phyloP scores from a whole-genome alignment of 2,113 vertebrate genomes.

The Eolophus roseicapilla region DNA sequence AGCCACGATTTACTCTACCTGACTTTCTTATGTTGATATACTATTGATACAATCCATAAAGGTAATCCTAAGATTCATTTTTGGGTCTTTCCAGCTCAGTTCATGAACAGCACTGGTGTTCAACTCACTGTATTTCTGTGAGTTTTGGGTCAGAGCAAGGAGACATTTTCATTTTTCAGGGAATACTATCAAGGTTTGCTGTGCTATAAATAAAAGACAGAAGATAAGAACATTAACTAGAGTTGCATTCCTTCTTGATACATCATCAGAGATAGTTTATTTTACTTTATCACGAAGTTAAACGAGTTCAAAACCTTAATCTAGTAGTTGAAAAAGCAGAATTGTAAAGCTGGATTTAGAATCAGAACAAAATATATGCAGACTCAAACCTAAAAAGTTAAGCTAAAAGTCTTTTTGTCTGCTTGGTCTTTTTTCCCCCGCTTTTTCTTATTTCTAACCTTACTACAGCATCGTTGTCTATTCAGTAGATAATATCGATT shows the following conservation, averaged over 20 bases:
- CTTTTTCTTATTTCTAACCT: not conserved
- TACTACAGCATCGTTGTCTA: not conserved
- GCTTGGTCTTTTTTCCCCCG: not conserved
- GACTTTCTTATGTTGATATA: conserved; percentile 34
- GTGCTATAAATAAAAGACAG: conserved; percentile 13
- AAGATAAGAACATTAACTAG: not conserved
- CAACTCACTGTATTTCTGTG: conserved; percentile 33
- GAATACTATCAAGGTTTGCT: conserved; percentile 43
- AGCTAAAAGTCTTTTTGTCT: not conserved
- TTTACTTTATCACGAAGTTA: not conserved
- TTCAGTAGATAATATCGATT: not conserved
- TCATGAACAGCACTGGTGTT: not conserved
- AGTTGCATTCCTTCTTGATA: conserved; percentile 26
- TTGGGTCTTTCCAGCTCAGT: conserved; percentile 24
- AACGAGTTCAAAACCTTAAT: conserved; percentile 7
- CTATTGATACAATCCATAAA: conserved; percentile 37
- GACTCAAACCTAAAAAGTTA: not conserved
- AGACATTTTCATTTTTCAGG: conserved; percentile 26
- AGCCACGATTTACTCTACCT: not conserved
- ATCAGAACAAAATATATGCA: not conserved
- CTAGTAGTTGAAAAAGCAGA: not conserved
- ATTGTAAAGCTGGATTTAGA: not conserved
- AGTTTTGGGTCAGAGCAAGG: not conserved
- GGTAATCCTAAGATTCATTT: conserved; percentile 30
- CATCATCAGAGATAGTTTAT: conserved; percentile 3